Percentiles rank a stretch among this genome's conserved stretches.
Conservation (phyloP, 2,888 invertebrate species). For the Drosophila birchii region DNA sequence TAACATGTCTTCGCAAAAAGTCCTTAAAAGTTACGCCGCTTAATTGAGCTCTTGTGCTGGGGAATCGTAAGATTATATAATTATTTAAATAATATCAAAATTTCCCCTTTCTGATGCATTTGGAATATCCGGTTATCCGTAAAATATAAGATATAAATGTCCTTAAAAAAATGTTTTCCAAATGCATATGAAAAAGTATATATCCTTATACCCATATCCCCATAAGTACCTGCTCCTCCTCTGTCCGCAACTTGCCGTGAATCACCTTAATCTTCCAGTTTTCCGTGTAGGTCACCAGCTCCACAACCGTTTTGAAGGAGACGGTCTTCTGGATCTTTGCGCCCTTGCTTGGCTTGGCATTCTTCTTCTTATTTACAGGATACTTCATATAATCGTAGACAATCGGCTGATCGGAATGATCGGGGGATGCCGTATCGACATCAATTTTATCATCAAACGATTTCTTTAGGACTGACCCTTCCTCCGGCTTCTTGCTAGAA, state of each 20-base stretch:
- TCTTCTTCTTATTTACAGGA: constrained; percentile 47
- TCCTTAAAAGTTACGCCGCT: constrained; percentile 51
- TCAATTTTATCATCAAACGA: background rate
- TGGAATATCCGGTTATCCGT: no score
- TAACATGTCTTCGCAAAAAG: background rate
- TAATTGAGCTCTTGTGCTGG: constrained; percentile 44
- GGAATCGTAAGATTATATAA: background rate
- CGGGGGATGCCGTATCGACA: background rate
- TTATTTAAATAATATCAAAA: background rate
- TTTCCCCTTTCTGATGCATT: no score
- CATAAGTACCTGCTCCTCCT: constrained; percentile 74
- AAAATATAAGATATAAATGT: no score
- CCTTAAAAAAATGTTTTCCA: no score
- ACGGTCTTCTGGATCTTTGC: constrained; percentile 40
- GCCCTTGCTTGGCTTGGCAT: constrained; percentile 16
- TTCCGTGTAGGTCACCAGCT: constrained; percentile 56
- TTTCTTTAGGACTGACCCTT: background rate
- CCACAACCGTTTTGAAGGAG: constrained; percentile 57
- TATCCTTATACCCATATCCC: background rate
- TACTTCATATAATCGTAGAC: constrained; percentile 69
- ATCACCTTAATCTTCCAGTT: constrained; percentile 55
- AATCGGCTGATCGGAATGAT: constrained; percentile 29
- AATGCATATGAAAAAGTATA: background rate
- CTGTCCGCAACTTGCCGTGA: constrained; percentile 49
- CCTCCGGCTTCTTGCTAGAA: background rate